Evolutionary conservation across 2,113 vertebrate genomes (phyloP).

Genomic region (Raja brachyura): DNA sequence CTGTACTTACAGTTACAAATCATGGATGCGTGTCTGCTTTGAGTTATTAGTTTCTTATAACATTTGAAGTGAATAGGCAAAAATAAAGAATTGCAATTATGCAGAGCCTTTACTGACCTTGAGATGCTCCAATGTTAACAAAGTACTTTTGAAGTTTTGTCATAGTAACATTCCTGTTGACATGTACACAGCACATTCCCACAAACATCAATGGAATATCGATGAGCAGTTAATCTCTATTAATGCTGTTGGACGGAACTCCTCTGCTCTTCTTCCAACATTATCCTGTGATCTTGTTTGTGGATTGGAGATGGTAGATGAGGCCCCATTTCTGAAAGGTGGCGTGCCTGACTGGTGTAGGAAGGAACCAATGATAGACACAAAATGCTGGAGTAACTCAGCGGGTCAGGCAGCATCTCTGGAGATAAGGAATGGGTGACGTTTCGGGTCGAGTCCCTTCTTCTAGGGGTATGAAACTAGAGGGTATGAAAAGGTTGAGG

Average conservation of each 20-base stretch:
- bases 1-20: not conserved
- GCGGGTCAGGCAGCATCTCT: too few species aligned
- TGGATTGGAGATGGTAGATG: not conserved
- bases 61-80: not conserved
- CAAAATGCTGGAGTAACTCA: too few species aligned
- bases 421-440: too few species aligned
- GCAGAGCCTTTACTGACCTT: not conserved
- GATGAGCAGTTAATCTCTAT: not conserved
- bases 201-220: not conserved
- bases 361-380: too few species aligned
- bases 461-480: too few species aligned
- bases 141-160: not conserved
- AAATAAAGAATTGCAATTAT: not conserved
- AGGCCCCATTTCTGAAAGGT: not conserved
- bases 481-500: too few species aligned
- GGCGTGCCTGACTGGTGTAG: too few species aligned
- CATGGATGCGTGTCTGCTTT: not conserved
- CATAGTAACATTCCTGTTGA: not conserved
- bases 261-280: not conserved
- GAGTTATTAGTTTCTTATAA: not conserved
- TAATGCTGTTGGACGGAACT: not conserved
- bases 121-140: not conserved
- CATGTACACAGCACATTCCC: not conserved
- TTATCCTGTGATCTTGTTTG: not conserved
- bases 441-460: too few species aligned